A percentile compares a stretch with the other conserved stretches of the same genome.
Evolutionary conservation across 2,113 vertebrate genomes (phyloP).

Genomic region (Labrus mixtus): DNA sequence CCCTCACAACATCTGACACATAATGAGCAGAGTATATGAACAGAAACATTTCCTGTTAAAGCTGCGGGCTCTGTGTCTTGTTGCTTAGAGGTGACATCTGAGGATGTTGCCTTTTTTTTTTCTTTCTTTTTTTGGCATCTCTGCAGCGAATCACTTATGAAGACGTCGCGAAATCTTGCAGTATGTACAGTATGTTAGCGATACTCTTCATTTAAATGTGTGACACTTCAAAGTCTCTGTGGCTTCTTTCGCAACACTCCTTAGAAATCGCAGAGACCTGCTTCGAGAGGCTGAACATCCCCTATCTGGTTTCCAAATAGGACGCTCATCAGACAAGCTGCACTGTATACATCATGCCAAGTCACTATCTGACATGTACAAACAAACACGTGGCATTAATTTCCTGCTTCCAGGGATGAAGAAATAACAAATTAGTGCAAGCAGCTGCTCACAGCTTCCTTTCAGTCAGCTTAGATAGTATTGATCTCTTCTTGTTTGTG

Average conservation of each 20-base stretch:
- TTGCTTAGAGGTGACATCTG: slow-evolving; percentile 11
- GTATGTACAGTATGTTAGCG: neutral
- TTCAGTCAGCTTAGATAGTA: slow-evolving; percentile 61
- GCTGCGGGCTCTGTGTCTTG: slow-evolving; percentile 8
- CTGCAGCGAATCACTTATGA: neutral
- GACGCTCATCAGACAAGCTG: slow-evolving; percentile 38
- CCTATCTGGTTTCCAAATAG: slow-evolving; percentile 24
- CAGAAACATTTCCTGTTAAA: slow-evolving; percentile 14
- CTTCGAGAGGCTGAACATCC: slow-evolving; percentile 9
- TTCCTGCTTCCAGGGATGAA: slow-evolving; percentile 55
- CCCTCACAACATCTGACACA: neutral
- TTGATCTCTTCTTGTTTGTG: slow-evolving; percentile 71
- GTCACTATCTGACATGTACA: slow-evolving; percentile 36
- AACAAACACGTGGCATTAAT: slow-evolving; percentile 58
- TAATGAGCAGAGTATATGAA: neutral
- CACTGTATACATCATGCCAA: slow-evolving; percentile 13
- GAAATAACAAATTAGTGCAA: slow-evolving; percentile 52
- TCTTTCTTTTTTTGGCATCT: slow-evolving; percentile 22
- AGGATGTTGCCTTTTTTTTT: slow-evolving; percentile 36
- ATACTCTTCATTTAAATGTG: slow-evolving; percentile 16
- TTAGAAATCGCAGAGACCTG: neutral
- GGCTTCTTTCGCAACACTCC: neutral
- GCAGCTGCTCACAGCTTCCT: slow-evolving; percentile 32
- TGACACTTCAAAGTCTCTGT: slow-evolving; percentile 45
- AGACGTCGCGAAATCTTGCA: slow-evolving; percentile 13